Evolutionary conservation across 2,113 vertebrate genomes (phyloP), one percentile per base, ranked within the genome.

Genomic region (Larimichthys crocea): DNA sequence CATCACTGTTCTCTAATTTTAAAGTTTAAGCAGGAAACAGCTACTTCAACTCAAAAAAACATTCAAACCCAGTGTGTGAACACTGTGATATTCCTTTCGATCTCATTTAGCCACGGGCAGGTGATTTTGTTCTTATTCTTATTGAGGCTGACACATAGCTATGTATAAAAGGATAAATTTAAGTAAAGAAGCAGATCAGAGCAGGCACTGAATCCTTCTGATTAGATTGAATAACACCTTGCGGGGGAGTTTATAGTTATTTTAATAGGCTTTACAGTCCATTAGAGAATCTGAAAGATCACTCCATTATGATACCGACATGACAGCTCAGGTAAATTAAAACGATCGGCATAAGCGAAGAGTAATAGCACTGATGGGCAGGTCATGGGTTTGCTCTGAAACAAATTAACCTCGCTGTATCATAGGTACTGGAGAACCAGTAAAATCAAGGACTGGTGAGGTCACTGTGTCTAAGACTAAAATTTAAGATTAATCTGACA

Each of bases 261-360:
- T 87, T 49, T 46, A 80, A 84, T 80, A 48, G 31, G 68, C 87
- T 86, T 86, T 88, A 87, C 71, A 72, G 81, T 76, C 79, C 63
- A 78, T 87, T 81, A 81, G 72, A 86, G 80, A 80, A 60, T 74
- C 31, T 65, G 57, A 53, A 76, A 63, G 62, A 26, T 55, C 7
- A 6, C 50, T 80, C 35, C 48, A 63, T 65, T 78, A 79, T 77
- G 67, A 86, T 50, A 60, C 72, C 7, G 65, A 75, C 68, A 82
- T 83, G 83, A 86, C 77, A 85, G 76, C 83, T 74, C 65, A 70
- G 67, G 48, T 86, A 80, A 83, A 83, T 76, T 73, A 82, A 88
- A 76, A 71, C 9, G 61, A 84, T 74, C 69, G 72, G 60, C 59
- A 73, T 31, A 81, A 52, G 80, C 53, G 70, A 84, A 84, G 67